Evolutionary conservation across 2,888 invertebrate species (phyloP), one percentile per base, ranked within the genome.

Genomic region (Amphipyra tragopoginis): DNA sequence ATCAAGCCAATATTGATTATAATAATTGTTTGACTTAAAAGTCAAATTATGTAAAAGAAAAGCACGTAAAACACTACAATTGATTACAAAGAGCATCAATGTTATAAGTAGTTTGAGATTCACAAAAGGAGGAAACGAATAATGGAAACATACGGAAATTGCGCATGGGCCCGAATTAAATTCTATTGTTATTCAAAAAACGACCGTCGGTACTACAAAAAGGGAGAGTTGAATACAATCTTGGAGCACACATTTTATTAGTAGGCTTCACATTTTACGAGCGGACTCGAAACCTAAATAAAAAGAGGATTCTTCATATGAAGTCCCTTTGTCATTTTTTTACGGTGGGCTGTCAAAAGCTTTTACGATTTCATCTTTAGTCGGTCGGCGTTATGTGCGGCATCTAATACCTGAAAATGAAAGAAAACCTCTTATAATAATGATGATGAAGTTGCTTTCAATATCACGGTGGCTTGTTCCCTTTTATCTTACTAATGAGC

Each of bases 221-320:
- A 75, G 65, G 59, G 77, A 62, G 80, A 81, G 78, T 81, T 72
- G 79, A 83, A 84, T 79, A 86, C 86, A 86, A 87, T 87, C 85
- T 88, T 85, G 68, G 80, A 84, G 85, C 81, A 83, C 82, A 87
- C 88, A 86, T 90, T 92, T 92, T 92, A 90, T 91, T 89, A 87
- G 87, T 83, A 79, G 83, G 86, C 85, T 86, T 81, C 85, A 83
- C 84, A 75, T 88, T 93, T 92, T 92, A 93, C 89, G 93, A 89
- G 85, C 83, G 83, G 82, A 73, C 86, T 86, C 84, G 81, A 86
- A 89, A 86, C 88, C 86, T 87, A 89, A 92, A 91, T 91, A 89
- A 93, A 88, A 90, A 87, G 87, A 85, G 83, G 86, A 89, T 88
- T 90, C 88, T 88, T 91, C 90, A 89, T 93, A 91, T 86, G 86